Evolutionary conservation across 2,113 vertebrate species (phyloP), one percentile per base, ranked within the genome.

Genomic region (Strix uralensis): DNA sequence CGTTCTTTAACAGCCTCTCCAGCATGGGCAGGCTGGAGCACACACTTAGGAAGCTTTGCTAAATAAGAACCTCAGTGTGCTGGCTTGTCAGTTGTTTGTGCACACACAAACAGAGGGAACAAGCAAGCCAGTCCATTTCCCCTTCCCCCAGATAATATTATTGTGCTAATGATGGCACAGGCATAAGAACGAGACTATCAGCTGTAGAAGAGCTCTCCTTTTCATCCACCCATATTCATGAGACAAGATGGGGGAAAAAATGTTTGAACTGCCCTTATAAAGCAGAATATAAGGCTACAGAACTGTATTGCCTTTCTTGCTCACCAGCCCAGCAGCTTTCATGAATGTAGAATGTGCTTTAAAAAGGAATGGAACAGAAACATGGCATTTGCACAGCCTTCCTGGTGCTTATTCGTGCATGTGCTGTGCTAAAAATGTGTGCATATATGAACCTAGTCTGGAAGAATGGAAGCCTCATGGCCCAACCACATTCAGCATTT

Each of bases 1-100:
- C n/a, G n/a, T 92, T 96, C 81, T 88, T 86, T 86, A 91, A 88
- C 86, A 67, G 74, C 59, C 91, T 86, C 85, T 85, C 89, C 69
- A 95, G 46, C 63, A 80, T 7, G 51, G 40, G 79, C 77, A 94
- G 81, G 61, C 84, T 88, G 81, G 47, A 94, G 74, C 5, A 10
- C 22, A 95, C 74, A 15, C 63, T 88, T 49, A 46, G 46, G 21
- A 82, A 85, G 66, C 46, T 88, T 90, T 88, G 42, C 81, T 95
- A 78, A 95, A 51, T 54, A 55, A 85, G 42, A 90, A 22, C 78
- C 67, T 90, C 78, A 66, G 58, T 36, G 27, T 67, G 30, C 27
- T 0, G 2, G n/a, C 15, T 58, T 19, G 15, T 88, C 81, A 49
- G 61, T 93, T 71, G n/a, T 36, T 70, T 71, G 59, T 74, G 86